phyloP scores from a whole-genome alignment of 1,140 invertebrate species.

The Drosophila takahashii region DNA sequence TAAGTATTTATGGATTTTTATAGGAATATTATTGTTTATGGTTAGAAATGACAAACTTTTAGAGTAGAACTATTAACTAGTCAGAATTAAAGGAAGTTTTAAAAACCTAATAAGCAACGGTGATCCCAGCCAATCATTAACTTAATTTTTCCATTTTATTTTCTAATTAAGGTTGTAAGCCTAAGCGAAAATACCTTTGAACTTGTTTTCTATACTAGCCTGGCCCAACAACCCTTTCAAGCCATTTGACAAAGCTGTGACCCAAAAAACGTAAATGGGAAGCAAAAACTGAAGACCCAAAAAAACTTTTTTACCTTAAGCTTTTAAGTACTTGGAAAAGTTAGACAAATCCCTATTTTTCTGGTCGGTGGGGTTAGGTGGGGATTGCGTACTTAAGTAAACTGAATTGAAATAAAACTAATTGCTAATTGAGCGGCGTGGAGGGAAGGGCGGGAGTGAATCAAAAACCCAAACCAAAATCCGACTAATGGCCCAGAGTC shows the following conservation, averaged over 20 bases:
- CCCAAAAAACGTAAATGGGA: constrained; percentile 28
- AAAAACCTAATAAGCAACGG: neutral
- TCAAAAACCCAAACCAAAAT: constrained; percentile 17
- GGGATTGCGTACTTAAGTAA: constrained; percentile 51
- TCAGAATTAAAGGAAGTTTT: neutral
- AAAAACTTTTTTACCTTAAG: constrained; percentile 67
- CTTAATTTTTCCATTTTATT: constrained; percentile 22
- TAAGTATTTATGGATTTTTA: too few relatives aligned
- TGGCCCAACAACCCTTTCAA: constrained; percentile 36
- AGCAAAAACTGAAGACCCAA: constrained; percentile 46
- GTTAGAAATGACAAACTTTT: too few relatives aligned
- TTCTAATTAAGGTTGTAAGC: constrained; percentile 40
- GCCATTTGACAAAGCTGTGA: constrained; percentile 50
- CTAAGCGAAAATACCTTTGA: constrained; percentile 21
- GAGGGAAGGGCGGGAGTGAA: neutral
- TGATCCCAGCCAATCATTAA: constrained; percentile 22
- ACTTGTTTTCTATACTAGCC: constrained; percentile 18
- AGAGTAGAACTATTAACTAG: neutral
- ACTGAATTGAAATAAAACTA: constrained; percentile 75
- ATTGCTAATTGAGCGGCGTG: constrained; percentile 71
- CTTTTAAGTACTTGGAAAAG: constrained; percentile 73
- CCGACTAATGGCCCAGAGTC: constrained; percentile 35
- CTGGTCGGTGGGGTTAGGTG: constrained; percentile 18
- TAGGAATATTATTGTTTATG: too few relatives aligned
- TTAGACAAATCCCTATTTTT: constrained; percentile 42